Evolutionary conservation across 1,140 invertebrate genomes (phyloP).

Genomic region (Magallana gigas): DNA sequence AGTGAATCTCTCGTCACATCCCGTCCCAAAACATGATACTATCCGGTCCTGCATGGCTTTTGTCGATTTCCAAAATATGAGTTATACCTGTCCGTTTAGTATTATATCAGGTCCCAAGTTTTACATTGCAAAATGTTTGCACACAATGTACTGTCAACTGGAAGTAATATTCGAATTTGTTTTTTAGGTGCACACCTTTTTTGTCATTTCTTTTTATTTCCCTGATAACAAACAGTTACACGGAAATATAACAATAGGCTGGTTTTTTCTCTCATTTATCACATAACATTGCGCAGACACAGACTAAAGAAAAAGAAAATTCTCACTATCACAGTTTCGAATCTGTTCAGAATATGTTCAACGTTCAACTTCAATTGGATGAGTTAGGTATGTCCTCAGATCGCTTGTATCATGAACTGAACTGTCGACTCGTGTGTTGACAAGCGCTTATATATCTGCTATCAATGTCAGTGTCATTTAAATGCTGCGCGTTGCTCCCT

Average conservation of each 20-base stretch:
- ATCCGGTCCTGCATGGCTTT: slow-evolving; percentile 10
- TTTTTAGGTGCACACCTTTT: background rate
- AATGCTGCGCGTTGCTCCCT: slow-evolving; percentile 14
- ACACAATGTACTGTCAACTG: too few relatives aligned
- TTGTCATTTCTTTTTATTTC: background rate
- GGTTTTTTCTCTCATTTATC: too few relatives aligned
- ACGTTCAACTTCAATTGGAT: background rate
- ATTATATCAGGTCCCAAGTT: background rate
- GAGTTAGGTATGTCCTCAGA: background rate
- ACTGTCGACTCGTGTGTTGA: background rate
- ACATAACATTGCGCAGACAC: background rate
- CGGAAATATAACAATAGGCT: too few relatives aligned
- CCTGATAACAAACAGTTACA: too few relatives aligned
- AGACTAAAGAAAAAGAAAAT: background rate
- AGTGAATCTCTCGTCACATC: slow-evolving; percentile 27
- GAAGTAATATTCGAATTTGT: background rate
- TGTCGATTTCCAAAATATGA: too few relatives aligned
- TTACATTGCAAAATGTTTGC: background rate
- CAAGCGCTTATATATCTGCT: slow-evolving; percentile 18
- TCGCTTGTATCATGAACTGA: slow-evolving; percentile 9
- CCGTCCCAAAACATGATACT: slow-evolving; percentile 30
- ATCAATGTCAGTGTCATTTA: slow-evolving; percentile 13
- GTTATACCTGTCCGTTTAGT: background rate
- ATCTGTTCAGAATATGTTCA: background rate
- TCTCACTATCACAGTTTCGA: too few relatives aligned